phyloP scores from a whole-genome alignment of 1,140 invertebrate species.

The Platyscapa corneri region DNA sequence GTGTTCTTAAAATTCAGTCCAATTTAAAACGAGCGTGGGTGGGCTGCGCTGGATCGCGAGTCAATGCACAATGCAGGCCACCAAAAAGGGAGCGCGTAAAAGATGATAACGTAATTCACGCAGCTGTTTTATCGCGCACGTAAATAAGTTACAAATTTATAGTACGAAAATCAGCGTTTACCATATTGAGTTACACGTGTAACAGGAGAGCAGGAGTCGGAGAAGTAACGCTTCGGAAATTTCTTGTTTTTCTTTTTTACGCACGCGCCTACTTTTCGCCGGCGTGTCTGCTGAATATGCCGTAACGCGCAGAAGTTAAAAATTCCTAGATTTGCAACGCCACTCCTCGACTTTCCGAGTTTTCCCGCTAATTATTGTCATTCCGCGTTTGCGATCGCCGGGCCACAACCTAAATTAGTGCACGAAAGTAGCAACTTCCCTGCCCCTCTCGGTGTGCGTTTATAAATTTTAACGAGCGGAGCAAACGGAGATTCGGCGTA shows the following conservation, averaged over 20 bases:
- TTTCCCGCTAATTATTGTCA: not conserved
- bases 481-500: not conserved
- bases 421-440: not conserved
- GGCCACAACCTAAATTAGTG: too few relatives aligned
- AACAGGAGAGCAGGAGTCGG: not conserved
- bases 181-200: constrained; percentile 17
- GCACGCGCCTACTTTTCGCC: not conserved
- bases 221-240: not conserved
- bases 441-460: too few relatives aligned
- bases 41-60: too few relatives aligned
- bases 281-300: not conserved
- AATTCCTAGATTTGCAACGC: not conserved
- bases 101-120: not conserved
- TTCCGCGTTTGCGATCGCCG: not conserved
- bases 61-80: not conserved
- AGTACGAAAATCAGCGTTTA: constrained; percentile 4
- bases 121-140: not conserved
- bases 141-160: not conserved
- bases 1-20: not conserved
- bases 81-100: not conserved
- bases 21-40: too few relatives aligned
- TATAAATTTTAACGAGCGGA: not conserved
- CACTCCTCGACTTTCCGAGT: not conserved
- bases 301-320: not conserved
- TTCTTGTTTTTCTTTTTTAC: not conserved